Base-by-base conservation (phyloP, 1,140 invertebrate genomes). In the Halotydeus destructor region DNA sequence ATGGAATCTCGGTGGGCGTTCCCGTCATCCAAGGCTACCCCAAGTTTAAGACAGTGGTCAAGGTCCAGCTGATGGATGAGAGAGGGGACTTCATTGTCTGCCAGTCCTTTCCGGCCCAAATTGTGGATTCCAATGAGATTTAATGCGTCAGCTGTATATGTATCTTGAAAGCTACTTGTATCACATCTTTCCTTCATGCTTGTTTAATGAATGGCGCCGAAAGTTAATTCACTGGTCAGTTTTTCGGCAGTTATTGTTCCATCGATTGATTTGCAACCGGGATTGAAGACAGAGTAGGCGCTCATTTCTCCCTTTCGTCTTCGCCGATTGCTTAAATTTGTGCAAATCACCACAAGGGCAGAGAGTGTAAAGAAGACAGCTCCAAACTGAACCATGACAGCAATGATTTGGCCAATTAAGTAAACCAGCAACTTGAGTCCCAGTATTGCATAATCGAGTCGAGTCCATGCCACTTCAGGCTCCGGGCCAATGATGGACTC, bases 231-330 rank as follows among this genome's bases (percentile, higher is more conserved):
- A 50, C 68, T 70, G 56, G 96, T 81, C 57, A 97, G 79, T 54
- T 96, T 82, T 57, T 94, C 84, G n/a, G 85, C 78, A 46, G 81
- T 86, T 2, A 96, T 62, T 2, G 88, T 85, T 12, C 91, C 91
- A 50, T 89, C 76, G 46, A 97, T 79, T 38, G 79, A 70, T 57
- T 83, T 70, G 64, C 81, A 97, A 53, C 89, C 75, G 47, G 77
- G 74, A 69, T 98, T 97, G 56, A 97, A 97, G 0, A 97, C 89
- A 41, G 88, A 97, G 59, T 97, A 98, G 0, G 91, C 88, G 63
- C 84, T 94, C 0, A 79, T 57, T 68, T 88, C 81, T 26, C 74
- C 73, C 11, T 49, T 59, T 41, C 66, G 71, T 55, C 69, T 78
- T 16, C 69, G 68, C 6, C 67, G 62, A 3, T 75, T 76, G 34